Conservation (phyloP, 2,113 vertebrate genomes). For the Sinocyclocheilus maitianheensis region DNA sequence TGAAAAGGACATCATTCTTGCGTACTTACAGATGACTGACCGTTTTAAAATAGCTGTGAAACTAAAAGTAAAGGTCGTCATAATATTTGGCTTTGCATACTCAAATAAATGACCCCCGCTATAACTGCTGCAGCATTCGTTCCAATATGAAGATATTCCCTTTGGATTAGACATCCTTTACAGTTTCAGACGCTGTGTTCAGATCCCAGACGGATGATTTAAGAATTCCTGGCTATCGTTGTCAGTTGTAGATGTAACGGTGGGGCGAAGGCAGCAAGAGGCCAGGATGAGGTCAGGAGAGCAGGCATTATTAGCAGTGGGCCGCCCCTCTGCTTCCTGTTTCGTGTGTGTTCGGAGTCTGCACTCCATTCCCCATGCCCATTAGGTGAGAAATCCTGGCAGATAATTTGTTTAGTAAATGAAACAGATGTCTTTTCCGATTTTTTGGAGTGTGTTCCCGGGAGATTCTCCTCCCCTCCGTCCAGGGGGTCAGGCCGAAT, state of each 20-base stretch:
- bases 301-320: constrained; percentile 13
- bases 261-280: neutral
- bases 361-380: constrained; percentile 57
- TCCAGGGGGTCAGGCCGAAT: constrained; percentile 87
- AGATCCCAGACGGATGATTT: constrained; percentile 63
- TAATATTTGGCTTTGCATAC: neutral
- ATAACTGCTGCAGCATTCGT: neutral
- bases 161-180: constrained; percentile 64
- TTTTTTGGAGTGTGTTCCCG: constrained; percentile 74
- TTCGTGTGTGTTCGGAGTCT: constrained; percentile 46
- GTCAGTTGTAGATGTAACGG: constrained; percentile 33
- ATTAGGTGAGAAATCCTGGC: constrained; percentile 68
- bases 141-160: constrained; percentile 64
- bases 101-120: neutral
- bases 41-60: neutral
- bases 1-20: neutral
- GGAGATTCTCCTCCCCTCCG: constrained; percentile 65
- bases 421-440: constrained; percentile 78
- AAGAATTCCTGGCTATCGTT: constrained; percentile 45
- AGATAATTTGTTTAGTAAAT: constrained; percentile 77
- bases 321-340: constrained; percentile 41
- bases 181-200: constrained; percentile 51
- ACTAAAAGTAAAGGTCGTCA: neutral
- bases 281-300: constrained; percentile 34
- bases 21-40: neutral